Conservation (phyloP, 2,797 vertebrate genomes). For the Cossypha caffra region DNA sequence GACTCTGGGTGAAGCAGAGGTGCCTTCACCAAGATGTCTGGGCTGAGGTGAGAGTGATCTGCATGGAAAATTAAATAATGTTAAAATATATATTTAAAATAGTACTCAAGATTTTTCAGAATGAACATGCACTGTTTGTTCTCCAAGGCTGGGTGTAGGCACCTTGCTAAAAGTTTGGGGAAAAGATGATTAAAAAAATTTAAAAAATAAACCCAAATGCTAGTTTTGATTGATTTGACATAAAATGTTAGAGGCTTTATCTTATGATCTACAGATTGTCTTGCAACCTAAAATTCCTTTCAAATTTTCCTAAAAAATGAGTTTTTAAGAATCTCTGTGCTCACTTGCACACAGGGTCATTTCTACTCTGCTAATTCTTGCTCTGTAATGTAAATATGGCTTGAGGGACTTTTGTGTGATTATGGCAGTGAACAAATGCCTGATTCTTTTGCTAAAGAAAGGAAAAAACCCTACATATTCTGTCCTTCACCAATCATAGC, state of each 20-base stretch:
- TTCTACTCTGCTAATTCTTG: background rate
- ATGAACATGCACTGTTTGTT: background rate
- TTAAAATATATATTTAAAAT: background rate
- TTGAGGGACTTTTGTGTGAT: background rate
- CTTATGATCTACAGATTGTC: background rate
- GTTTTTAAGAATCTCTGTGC: background rate
- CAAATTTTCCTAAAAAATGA: background rate
- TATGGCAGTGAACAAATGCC: background rate
- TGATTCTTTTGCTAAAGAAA: background rate
- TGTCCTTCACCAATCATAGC: background rate
- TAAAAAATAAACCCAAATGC: background rate
- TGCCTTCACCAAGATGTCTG: background rate
- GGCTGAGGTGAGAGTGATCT: background rate
- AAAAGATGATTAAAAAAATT: background rate
- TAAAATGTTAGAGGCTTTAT: background rate
- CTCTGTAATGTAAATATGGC: background rate
- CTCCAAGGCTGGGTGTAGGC: background rate
- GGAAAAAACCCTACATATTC: background rate
- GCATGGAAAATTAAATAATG: background rate
- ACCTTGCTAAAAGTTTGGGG: background rate
- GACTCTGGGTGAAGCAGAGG: background rate
- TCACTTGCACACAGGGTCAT: fast-evolving
- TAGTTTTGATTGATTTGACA: background rate
- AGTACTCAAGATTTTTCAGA: background rate
- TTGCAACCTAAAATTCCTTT: background rate